These are phyloP conservation scores for Noturus placidus DNA, from an alignment of 2,113 vertebrate genomes.

Conservation along the genomic window DNA sequence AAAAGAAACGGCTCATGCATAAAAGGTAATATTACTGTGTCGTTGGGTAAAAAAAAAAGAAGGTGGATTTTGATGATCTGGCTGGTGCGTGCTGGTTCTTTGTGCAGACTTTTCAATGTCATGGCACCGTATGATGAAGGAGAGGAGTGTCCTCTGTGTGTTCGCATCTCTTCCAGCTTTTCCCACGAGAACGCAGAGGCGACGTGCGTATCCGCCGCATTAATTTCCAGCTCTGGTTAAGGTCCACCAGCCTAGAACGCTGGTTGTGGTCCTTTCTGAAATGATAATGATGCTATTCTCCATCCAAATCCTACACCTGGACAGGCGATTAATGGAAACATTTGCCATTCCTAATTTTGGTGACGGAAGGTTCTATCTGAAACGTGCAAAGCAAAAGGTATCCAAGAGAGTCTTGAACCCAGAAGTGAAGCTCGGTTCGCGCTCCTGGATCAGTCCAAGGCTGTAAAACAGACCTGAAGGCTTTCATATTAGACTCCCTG, in stretches of 20 bases:
- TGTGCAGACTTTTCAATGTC: not conserved
- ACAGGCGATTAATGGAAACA: not conserved
- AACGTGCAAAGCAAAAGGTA: not conserved
- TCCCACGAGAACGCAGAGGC: not conserved
- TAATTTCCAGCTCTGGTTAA: not conserved
- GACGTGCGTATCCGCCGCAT: not conserved
- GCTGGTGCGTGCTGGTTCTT: not conserved
- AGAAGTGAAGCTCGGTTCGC: not conserved
- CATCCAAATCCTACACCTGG: not conserved
- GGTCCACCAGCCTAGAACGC: not conserved
- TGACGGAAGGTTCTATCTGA: not conserved
- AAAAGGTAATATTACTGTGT: not conserved
- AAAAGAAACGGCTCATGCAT: not conserved
- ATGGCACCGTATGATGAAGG: not conserved
- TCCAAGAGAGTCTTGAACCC: not conserved
- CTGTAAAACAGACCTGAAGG: not conserved
- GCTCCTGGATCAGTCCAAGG: not conserved
- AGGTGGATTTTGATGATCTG: not conserved
- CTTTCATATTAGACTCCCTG: not conserved
- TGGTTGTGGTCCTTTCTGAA: not conserved
- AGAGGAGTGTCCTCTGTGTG: conserved; percentile 9
- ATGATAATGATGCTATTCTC: not conserved
- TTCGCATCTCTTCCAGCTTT: conserved; percentile 9
- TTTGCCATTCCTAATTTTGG: not conserved
- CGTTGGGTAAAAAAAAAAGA: not conserved